A percentile compares a stretch with the other conserved stretches of the same genome.
phyloP scores from a whole-genome alignment of 2,888 invertebrate genomes.

The Spatulosminthurus flaviceps region DNA sequence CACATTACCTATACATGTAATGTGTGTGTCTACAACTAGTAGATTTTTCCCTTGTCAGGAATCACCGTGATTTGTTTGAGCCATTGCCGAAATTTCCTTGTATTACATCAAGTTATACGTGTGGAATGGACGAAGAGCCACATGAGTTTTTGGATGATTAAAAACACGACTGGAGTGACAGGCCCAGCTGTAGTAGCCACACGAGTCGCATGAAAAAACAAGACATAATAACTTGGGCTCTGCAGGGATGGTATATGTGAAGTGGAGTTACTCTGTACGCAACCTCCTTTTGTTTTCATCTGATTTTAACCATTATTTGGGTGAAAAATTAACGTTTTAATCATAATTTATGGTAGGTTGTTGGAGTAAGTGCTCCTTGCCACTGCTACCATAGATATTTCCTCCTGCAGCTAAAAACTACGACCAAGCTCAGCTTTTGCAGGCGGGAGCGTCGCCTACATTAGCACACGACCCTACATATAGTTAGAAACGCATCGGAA shows the following conservation, averaged over 20 bases:
- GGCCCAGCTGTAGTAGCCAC: slow-evolving; percentile 9
- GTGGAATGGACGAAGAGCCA: too few species aligned
- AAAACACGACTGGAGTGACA: slow-evolving; percentile 10
- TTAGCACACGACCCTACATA: too few species aligned
- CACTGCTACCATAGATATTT: too few species aligned
- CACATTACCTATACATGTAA: too few species aligned
- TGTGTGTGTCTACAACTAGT: too few species aligned
- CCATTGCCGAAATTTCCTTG: too few species aligned
- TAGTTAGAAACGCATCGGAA: too few species aligned
- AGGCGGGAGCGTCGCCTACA: too few species aligned
- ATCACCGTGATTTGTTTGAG: too few species aligned
- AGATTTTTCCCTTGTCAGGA: too few species aligned
- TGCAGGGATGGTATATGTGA: neutral
- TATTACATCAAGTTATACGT: too few species aligned
- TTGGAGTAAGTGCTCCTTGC: slow-evolving; percentile 3
- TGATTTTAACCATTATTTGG: neutral
- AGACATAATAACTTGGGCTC: neutral
- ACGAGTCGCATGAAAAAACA: neutral
- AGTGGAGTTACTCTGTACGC: neutral
- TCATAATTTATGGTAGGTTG: neutral
- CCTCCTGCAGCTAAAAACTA: too few species aligned
- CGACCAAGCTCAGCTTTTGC: neutral
- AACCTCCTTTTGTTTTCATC: neutral
- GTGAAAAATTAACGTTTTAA: neutral
- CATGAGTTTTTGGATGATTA: slow-evolving; percentile 8